A percentile compares a stretch with the other conserved stretches of the same genome.
Evolutionary conservation across 1,140 invertebrate species (phyloP).

Genomic region (Drosophila albomicans): DNA sequence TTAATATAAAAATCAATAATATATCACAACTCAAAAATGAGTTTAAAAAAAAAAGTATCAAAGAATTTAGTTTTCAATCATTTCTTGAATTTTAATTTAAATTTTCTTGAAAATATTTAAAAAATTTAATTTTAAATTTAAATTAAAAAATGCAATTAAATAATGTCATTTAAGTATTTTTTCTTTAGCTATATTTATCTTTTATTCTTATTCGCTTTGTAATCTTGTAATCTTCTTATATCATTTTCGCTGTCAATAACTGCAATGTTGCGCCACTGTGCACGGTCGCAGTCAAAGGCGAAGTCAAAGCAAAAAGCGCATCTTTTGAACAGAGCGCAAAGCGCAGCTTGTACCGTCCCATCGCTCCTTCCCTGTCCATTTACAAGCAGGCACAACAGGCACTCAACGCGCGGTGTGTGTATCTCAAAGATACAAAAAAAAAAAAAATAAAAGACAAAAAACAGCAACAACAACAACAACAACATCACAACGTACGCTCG

Average conservation of each 20-base stretch:
- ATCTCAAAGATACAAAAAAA: constrained; percentile 75
- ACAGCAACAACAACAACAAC: no score
- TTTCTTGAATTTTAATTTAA: no score
- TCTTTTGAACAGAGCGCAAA: constrained; percentile 79
- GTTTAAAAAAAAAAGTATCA: no score
- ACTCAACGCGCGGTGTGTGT: constrained; percentile 67
- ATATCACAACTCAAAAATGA: no score
- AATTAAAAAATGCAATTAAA: no score
- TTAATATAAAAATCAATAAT: no score
- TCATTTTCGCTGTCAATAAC: background rate
- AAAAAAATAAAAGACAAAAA: constrained; percentile 4
- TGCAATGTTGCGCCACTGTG: constrained; percentile 55
- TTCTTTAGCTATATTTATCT: background rate
- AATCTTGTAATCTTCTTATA: background rate
- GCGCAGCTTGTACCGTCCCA: constrained; percentile 74
- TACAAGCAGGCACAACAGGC: constrained; percentile 30
- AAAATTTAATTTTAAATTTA: no score
- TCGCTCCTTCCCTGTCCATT: constrained; percentile 19
- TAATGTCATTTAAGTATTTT: no score
- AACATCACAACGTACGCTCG: constrained; percentile 52
- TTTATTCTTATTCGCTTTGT: background rate
- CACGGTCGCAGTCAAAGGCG: constrained; percentile 55
- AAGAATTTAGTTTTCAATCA: no score
- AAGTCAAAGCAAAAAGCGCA: constrained; percentile 79
- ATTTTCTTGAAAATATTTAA: no score